Evolutionary conservation across 2,113 vertebrate genomes (phyloP), one percentile per base, ranked within the genome.

Genomic region (Anoplopoma fimbria): DNA sequence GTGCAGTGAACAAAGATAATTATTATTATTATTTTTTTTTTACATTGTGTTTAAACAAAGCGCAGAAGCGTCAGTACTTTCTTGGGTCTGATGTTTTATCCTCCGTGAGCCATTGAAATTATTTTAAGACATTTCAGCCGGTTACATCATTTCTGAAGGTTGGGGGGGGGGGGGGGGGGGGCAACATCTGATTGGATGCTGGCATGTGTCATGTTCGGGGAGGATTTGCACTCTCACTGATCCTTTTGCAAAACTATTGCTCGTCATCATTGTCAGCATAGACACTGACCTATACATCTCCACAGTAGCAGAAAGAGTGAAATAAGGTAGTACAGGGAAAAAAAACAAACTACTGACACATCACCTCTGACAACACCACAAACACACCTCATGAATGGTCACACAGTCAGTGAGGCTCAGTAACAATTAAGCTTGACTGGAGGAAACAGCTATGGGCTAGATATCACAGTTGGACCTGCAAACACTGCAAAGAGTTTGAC

Each of bases 331-430:
- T 23, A 78, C 63, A 63, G 58, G 40, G 47, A 36, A 78, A 27
- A 27, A 3, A 57, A 57, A 40, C 8, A 9, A 9, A 40, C 6
- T 82, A 88, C 85, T 76, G 77, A 89, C 75, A 84, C 67, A 23
- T 85, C 85, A 88, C 85, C 72, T 79, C 74, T 69, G 72, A 84
- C 40, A 49, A 38, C 71, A 91, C 42, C 82, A 72, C 75, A 73
- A 82, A 75, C 86, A 63, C 38, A 75, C 65, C 31, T 74, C 51
- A 81, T 73, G 58, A 64, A 69, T 42, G 61, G 55, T 75, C 23
- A 63, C 36, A 0, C 69, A 64, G 53, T 68, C 76, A 64, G 74
- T 4, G 25, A 77, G 58, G 68, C 14, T 81, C 57, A 51, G 64
- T 72, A 77, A 77, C 60, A 53, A 53, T 64, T 31, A 75, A 69